A percentile compares a stretch with the other conserved stretches of the same genome.
Evolutionary conservation across 37 sponge, comb jelly and placozoan genomes (phyloP).

Genomic region (Cliona cf. orientalis): DNA sequence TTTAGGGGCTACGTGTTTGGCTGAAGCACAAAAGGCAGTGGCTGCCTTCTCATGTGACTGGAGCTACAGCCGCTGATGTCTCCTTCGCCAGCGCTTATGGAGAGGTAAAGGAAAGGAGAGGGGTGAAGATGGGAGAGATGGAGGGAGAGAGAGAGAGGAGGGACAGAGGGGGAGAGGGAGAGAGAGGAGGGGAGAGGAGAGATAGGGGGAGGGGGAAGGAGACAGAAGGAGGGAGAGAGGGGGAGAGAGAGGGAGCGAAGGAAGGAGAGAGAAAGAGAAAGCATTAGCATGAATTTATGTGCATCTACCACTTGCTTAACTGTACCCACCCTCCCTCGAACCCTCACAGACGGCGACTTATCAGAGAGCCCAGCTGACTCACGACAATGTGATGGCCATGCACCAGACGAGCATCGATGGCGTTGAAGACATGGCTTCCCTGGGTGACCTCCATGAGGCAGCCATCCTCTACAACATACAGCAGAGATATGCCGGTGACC

Average conservation of each 20-base stretch:
- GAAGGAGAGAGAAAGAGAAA: too few species aligned
- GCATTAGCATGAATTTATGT: conserved; percentile 20
- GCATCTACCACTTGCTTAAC: conserved; percentile 4
- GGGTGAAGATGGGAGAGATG: too few species aligned
- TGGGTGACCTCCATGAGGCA: conserved; percentile 95
- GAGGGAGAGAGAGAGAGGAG: too few species aligned
- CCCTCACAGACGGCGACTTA: conserved; percentile 12
- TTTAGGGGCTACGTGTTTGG: conserved; percentile 80
- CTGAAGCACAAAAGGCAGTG: conserved; percentile 40
- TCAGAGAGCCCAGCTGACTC: conserved; percentile 55
- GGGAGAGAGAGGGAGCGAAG: too few species aligned
- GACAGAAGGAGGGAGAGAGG: too few species aligned
- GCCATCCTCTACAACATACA: conserved; percentile 95
- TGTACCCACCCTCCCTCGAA: background rate
- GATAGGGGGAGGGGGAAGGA: too few species aligned
- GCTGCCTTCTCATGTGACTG: conserved; percentile 58
- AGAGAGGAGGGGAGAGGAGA: too few species aligned
- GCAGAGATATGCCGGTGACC: conserved; percentile 76
- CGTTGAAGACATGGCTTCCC: conserved; percentile 93
- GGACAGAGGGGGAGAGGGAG: too few species aligned
- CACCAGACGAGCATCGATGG: conserved; percentile 82
- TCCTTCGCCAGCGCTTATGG: conserved; percentile 75
- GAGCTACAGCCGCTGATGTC: conserved; percentile 40
- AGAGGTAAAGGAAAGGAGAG: conserved; percentile 40
- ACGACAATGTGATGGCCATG: conserved; percentile 76